phyloP scores from a whole-genome alignment of 2,797 vertebrate species.

The Pangasius larnaudii region DNA sequence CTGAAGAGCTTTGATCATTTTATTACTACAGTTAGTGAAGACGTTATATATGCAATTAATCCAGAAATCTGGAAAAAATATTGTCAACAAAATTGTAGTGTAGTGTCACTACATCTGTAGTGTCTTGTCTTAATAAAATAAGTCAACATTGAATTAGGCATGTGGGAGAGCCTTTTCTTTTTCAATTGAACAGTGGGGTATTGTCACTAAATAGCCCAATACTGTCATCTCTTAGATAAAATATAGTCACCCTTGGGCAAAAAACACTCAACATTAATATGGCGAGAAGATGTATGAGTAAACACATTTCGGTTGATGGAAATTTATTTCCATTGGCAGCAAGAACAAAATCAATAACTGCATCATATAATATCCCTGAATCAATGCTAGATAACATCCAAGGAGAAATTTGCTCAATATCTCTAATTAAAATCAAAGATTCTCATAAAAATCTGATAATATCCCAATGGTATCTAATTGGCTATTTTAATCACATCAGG shows the following conservation, averaged over 20 bases:
- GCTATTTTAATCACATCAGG: conserved; percentile 37
- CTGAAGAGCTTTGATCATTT: background rate
- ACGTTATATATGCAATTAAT: background rate
- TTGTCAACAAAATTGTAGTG: background rate
- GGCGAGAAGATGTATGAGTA: background rate
- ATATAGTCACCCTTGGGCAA: background rate
- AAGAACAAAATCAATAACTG: conserved; percentile 58
- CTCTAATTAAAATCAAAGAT: conserved; percentile 69
- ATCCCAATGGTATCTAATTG: conserved; percentile 15
- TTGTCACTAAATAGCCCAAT: background rate
- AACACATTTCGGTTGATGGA: background rate
- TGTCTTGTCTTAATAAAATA: background rate
- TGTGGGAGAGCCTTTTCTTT: background rate
- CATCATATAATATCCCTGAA: conserved; percentile 59
- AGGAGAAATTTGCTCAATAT: conserved; percentile 61
- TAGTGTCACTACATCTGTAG: background rate
- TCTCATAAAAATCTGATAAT: conserved; percentile 59
- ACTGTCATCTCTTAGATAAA: background rate
- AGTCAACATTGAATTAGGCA: background rate
- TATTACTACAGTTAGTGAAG: background rate
- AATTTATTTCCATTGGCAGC: conserved; percentile 23
- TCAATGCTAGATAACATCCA: conserved; percentile 60
- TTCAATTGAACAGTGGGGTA: background rate
- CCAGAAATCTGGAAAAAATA: background rate
- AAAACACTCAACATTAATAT: conserved; percentile 3